Percentiles rank a stretch among this genome's conserved stretches.
These are phyloP conservation scores for Artibeus lituratus DNA, from an alignment of 2,797 vertebrate genomes.

Conservation along the genomic window DNA sequence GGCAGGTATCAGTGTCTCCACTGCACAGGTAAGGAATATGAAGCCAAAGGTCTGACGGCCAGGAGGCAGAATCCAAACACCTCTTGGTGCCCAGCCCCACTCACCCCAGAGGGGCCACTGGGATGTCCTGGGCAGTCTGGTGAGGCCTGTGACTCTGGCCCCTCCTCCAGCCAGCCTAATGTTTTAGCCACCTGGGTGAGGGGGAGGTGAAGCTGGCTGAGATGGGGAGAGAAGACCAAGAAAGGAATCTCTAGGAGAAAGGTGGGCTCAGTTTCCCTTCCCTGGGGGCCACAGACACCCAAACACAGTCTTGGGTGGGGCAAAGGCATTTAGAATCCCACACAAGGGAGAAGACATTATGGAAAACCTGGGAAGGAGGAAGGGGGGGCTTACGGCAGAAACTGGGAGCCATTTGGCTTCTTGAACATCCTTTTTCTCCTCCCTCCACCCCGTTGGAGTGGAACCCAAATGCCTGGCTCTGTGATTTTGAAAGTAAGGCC, in stretches of 20 bases:
- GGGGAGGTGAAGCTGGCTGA: background rate
- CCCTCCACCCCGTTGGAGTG: background rate
- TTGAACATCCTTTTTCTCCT: background rate
- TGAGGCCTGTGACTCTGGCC: background rate
- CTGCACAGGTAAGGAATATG: background rate
- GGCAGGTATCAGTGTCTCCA: background rate
- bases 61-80: background rate
- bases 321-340: background rate
- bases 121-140: background rate
- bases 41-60: background rate
- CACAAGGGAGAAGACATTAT: background rate
- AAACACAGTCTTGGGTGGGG: background rate
- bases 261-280: background rate
- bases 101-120: background rate
- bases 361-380: background rate
- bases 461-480: background rate
- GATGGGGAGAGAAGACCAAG: background rate
- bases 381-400: background rate
- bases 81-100: background rate
- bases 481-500: background rate
- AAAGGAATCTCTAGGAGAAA: background rate
- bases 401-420: background rate
- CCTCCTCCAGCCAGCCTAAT: background rate
- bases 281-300: background rate
- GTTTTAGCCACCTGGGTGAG: background rate